Evolutionary conservation across 2,888 invertebrate species (phyloP).

Genomic region (Erynnis tages): DNA sequence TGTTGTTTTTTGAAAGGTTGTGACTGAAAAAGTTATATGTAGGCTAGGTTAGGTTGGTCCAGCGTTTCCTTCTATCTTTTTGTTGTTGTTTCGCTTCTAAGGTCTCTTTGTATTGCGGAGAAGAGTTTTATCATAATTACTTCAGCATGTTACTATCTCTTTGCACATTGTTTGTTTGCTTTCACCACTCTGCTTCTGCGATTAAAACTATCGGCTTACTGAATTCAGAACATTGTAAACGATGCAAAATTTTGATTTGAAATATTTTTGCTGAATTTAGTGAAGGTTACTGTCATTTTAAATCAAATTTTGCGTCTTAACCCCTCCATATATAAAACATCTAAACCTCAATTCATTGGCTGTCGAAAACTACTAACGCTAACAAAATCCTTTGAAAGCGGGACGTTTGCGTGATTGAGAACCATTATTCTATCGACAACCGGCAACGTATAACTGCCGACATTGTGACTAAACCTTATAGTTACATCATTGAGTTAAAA

Average conservation of each 20-base stretch:
- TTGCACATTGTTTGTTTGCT: constrained; percentile 7
- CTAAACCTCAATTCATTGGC: neutral
- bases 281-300: neutral
- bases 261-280: neutral
- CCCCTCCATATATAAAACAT: neutral
- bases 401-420: constrained; percentile 62
- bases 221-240: neutral
- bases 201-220: neutral
- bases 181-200: neutral
- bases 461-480: constrained; percentile 58
- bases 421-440: constrained; percentile 34
- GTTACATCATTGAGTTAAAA: no score
- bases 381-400: constrained; percentile 55
- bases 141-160: neutral
- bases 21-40: constrained; percentile 48
- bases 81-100: constrained; percentile 33
- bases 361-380: constrained; percentile 34
- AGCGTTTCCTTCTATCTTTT: constrained; percentile 57
- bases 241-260: constrained; percentile 2
- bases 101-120: constrained; percentile 47
- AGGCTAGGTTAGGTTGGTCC: constrained; percentile 47
- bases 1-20: constrained; percentile 45
- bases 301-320: constrained; percentile 5
- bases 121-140: constrained; percentile 13
- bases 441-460: constrained; percentile 53